Evolutionary conservation across 2,113 vertebrate genomes (phyloP).

Genomic region (Strix uralensis): DNA sequence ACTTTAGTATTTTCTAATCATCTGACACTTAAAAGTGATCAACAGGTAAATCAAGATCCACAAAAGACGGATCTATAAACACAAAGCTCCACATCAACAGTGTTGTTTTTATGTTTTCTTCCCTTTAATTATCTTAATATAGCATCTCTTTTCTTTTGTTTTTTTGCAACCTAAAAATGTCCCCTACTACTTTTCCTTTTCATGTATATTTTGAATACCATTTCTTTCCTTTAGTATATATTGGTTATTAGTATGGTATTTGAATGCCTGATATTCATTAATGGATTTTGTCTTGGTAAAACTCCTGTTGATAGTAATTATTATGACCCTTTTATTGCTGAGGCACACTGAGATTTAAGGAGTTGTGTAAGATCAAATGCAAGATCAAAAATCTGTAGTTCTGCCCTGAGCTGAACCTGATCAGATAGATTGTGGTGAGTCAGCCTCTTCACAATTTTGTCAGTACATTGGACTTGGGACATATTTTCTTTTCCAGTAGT

Average conservation of each 20-base stretch:
- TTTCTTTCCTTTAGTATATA: background rate
- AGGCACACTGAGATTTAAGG: background rate
- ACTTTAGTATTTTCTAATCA: background rate
- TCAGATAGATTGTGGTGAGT: background rate
- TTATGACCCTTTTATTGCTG: background rate
- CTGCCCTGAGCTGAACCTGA: background rate
- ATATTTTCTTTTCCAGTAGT: background rate
- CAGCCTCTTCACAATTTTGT: background rate
- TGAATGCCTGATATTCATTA: background rate
- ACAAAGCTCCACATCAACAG: background rate
- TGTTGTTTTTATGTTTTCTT: background rate
- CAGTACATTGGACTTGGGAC: background rate
- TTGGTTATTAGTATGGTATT: background rate
- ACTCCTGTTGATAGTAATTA: background rate
- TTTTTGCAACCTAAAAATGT: background rate
- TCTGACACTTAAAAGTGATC: background rate
- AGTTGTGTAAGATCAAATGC: background rate
- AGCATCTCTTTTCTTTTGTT: background rate
- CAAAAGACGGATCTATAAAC: background rate
- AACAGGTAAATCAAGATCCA: background rate
- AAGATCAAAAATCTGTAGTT: background rate
- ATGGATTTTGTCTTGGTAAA: background rate
- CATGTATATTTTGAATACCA: background rate
- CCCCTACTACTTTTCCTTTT: background rate
- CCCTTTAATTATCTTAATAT: background rate